Conservation (phyloP, 1,140 invertebrate species). For the Sesamia nonagrioides region DNA sequence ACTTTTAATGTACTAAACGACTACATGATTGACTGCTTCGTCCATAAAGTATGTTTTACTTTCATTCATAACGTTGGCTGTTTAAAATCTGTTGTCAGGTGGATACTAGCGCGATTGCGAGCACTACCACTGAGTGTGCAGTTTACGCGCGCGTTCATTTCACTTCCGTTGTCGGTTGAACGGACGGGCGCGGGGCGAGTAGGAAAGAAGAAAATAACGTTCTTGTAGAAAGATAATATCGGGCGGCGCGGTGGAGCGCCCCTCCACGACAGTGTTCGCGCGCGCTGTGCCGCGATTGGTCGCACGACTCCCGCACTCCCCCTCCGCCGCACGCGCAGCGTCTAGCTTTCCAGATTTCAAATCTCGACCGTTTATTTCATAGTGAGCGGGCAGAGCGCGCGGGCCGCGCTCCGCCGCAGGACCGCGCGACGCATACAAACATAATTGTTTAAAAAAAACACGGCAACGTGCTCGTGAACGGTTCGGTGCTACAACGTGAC, state of each 20-base stretch:
- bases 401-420: constrained; percentile 57
- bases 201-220: constrained; percentile 85
- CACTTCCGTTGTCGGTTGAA: constrained; percentile 85
- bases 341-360: constrained; percentile 85
- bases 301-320: constrained; percentile 58
- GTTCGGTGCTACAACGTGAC: constrained; percentile 81
- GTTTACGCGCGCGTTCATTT: constrained; percentile 82
- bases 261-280: constrained; percentile 76
- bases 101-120: constrained; percentile 47
- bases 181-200: constrained; percentile 78
- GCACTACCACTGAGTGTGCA: constrained; percentile 70
- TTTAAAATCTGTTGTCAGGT: constrained; percentile 43
- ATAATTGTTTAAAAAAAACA: constrained; percentile 78
- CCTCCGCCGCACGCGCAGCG: constrained; percentile 77
- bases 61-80: constrained; percentile 50
- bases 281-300: constrained; percentile 75
- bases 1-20: constrained; percentile 22
- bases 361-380: constrained; percentile 87
- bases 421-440: constrained; percentile 59
- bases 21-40: constrained; percentile 29
- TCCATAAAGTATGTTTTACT: constrained; percentile 38
- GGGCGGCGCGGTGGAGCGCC: constrained; percentile 68
- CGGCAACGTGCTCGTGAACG: constrained; percentile 81
- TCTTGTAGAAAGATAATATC: constrained; percentile 83
- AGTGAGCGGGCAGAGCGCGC: constrained; percentile 73